phyloP scores from a whole-genome alignment of 30 jellyfish, hydroid and myxozoan species.

The Nemopilema nomurai region DNA sequence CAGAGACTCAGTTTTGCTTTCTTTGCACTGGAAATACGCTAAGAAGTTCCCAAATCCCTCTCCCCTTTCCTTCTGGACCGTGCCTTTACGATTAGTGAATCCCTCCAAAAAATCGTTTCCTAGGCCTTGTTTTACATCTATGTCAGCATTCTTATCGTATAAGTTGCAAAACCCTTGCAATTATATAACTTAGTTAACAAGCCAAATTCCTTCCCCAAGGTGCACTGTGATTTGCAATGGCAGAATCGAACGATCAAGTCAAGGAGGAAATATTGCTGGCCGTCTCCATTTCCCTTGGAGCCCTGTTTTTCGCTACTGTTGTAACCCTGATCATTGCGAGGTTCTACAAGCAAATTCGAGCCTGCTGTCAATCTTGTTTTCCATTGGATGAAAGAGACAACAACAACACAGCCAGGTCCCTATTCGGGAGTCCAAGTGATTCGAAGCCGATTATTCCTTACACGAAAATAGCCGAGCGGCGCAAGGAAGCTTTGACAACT shows the following conservation, averaged over 20 bases:
- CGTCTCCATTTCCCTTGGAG: slow-evolving; percentile 40
- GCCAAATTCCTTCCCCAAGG: not conserved
- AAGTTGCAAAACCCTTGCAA: too few relatives aligned
- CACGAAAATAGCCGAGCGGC: slow-evolving; percentile 28
- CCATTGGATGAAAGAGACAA: slow-evolving; percentile 9
- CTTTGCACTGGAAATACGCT: too few relatives aligned
- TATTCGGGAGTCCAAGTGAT: not conserved
- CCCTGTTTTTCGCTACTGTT: slow-evolving; percentile 59
- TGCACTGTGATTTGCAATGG: slow-evolving; percentile 1
- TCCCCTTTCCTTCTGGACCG: too few relatives aligned
- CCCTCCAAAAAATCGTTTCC: too few relatives aligned
- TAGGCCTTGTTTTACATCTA: too few relatives aligned
- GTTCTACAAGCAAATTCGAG: slow-evolving; percentile 48
- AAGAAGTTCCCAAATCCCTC: too few relatives aligned
- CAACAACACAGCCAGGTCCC: not conserved
- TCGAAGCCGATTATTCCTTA: slow-evolving; percentile 23
- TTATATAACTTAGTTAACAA: too few relatives aligned
- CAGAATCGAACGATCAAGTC: not conserved
- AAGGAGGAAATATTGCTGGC: slow-evolving; percentile 59
- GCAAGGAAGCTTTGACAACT: slow-evolving; percentile 10
- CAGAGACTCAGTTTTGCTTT: too few relatives aligned
- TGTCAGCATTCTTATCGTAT: too few relatives aligned
- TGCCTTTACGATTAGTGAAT: too few relatives aligned
- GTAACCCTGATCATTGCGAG: slow-evolving; percentile 55
- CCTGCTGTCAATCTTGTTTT: slow-evolving; percentile 36